Conservation (phyloP, 1,140 invertebrate genomes). For the Galleria mellonella region DNA sequence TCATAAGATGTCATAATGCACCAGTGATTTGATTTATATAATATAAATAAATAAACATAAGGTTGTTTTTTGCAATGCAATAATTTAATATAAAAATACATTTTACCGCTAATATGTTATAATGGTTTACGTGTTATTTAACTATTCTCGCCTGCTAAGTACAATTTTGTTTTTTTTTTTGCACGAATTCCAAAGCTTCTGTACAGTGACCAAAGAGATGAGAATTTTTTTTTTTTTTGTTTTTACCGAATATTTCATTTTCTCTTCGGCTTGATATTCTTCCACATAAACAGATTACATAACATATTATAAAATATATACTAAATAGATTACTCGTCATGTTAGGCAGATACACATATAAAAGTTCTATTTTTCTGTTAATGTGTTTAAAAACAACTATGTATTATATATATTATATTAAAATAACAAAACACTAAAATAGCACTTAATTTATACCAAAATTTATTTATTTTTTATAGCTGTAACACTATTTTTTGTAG, state of each 20-base stretch:
- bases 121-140: constrained; percentile 5
- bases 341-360: too few relatives aligned
- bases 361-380: too few relatives aligned
- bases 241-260: constrained; percentile 13
- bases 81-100: constrained; percentile 15
- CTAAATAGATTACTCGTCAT: background rate
- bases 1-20: constrained; percentile 14
- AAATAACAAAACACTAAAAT: too few relatives aligned
- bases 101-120: constrained; percentile 4
- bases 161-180: constrained; percentile 33
- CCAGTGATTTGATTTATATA: constrained; percentile 39
- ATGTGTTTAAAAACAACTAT: too few relatives aligned
- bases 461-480: too few relatives aligned
- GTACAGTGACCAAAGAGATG: constrained; percentile 46
- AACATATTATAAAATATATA: too few relatives aligned
- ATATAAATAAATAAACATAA: constrained; percentile 14
- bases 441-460: too few relatives aligned
- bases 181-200: constrained; percentile 29
- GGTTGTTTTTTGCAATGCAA: constrained; percentile 23
- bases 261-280: constrained; percentile 17
- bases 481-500: too few relatives aligned
- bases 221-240: constrained; percentile 17
- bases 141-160: constrained; percentile 38
- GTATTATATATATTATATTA: too few relatives aligned
- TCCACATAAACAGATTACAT: background rate